These are phyloP conservation scores for Cantharis flavilabris DNA, from an alignment of 2,888 invertebrate genomes.

Conservation along the genomic window DNA sequence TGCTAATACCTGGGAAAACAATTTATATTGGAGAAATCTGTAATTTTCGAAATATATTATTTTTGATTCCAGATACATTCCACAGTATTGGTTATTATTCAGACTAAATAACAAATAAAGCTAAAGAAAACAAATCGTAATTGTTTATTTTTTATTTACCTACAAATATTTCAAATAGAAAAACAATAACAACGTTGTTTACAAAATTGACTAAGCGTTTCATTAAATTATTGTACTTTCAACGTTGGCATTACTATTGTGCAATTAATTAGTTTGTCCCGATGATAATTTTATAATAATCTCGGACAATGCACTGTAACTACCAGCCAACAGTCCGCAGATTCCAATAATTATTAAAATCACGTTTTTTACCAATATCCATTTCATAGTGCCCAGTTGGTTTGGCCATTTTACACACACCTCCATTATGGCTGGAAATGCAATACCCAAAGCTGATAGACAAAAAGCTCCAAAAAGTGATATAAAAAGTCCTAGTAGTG, in stretches of 20 bases:
- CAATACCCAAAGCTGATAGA: conserved; percentile 84
- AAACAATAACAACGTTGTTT: conserved; percentile 7
- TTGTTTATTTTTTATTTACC: not conserved
- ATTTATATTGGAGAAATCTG: too few relatives aligned
- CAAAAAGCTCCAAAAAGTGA: conserved; percentile 88
- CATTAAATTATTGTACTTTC: not conserved
- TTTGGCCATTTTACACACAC: conserved; percentile 79
- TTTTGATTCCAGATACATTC: too few relatives aligned
- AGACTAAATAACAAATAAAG: too few relatives aligned
- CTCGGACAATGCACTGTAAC: conserved; percentile 65
- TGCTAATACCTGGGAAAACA: too few relatives aligned
- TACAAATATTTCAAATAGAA: conserved; percentile 6
- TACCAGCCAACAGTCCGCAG: conserved; percentile 68
- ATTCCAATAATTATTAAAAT: conserved; percentile 64
- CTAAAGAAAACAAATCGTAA: not conserved
- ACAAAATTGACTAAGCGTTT: conserved; percentile 5
- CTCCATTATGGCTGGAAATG: conserved; percentile 89
- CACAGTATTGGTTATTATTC: too few relatives aligned
- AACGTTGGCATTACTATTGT: not conserved
- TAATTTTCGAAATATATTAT: too few relatives aligned
- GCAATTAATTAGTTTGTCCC: conserved; percentile 33
- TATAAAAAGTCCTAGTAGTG: conserved; percentile 73
- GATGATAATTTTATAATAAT: conserved; percentile 59
- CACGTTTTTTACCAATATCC: conserved; percentile 60
- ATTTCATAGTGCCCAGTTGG: conserved; percentile 56